phyloP scores from a whole-genome alignment of 2,888 invertebrate genomes.

The Meghimatium bilineatum region DNA sequence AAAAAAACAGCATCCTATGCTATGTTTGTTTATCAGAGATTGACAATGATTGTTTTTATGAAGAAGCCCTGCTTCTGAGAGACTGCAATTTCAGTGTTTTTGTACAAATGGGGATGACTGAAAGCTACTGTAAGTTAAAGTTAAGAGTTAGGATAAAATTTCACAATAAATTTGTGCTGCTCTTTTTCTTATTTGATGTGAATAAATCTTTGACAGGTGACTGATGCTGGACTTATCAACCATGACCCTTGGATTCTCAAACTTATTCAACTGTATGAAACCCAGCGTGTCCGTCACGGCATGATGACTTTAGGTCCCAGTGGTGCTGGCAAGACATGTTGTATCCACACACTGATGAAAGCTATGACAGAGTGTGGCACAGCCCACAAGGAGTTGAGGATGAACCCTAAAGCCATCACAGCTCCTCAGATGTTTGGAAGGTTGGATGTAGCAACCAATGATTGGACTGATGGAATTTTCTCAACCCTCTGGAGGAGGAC shows the following conservation, averaged over 20 bases:
- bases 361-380: constrained; percentile 91
- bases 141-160: too few species aligned
- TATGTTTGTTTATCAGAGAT: too few species aligned
- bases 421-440: constrained; percentile 98
- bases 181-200: neutral
- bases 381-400: constrained; percentile 94
- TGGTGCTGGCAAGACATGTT: constrained; percentile 86
- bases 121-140: too few species aligned
- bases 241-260: constrained; percentile 97
- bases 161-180: too few species aligned
- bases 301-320: constrained; percentile 78
- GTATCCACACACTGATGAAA: constrained; percentile 92
- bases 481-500: constrained; percentile 97
- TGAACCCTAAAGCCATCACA: constrained; percentile 98
- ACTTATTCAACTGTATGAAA: constrained; percentile 87
- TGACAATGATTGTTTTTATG: too few species aligned
- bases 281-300: constrained; percentile 78
- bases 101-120: too few species aligned
- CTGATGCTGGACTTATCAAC: constrained; percentile 84
- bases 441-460: constrained; percentile 96
- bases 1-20: too few species aligned
- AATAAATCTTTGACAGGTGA: neutral
- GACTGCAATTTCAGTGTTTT: too few species aligned
- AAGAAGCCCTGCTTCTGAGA: too few species aligned
- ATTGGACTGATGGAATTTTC: constrained; percentile 99